Evolutionary conservation across 2,113 vertebrate genomes (phyloP).

Genomic region (Columba janthina): DNA sequence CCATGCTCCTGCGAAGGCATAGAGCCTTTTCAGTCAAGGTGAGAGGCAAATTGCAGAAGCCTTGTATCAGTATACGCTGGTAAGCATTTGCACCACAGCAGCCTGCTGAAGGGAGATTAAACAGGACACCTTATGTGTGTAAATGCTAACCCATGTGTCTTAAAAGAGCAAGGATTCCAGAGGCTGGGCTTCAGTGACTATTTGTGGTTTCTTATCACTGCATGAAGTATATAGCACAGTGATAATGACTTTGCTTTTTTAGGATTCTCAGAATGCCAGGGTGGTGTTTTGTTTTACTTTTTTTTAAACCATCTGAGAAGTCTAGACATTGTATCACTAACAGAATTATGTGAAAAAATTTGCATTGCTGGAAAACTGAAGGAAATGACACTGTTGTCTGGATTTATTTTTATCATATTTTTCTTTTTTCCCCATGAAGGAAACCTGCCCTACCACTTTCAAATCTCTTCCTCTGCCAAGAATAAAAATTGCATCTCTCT

Average conservation of each 20-base stretch:
- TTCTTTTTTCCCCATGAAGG: neutral
- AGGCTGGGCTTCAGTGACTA: neutral
- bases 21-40: neutral
- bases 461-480: conserved; percentile 2
- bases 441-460: conserved; percentile 3
- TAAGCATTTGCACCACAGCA: neutral
- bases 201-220: neutral
- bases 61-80: neutral
- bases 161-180: neutral
- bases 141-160: neutral
- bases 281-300: neutral
- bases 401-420: neutral
- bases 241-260: conserved; percentile 48
- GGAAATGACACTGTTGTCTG: conserved; percentile 30
- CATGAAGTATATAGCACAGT: neutral
- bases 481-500: neutral
- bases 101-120: neutral
- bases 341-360: conserved; percentile 51
- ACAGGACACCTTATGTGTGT: neutral
- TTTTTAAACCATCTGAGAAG: conserved; percentile 63
- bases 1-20: neutral
- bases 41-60: neutral
- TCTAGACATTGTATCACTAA: conserved; percentile 75
- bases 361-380: conserved; percentile 35
- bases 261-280: conserved; percentile 56